A percentile compares a stretch with the other conserved stretches of the same genome.
These are phyloP conservation scores for Zootoca vivipara DNA, from an alignment of 2,113 vertebrate species.

Conservation along the genomic window DNA sequence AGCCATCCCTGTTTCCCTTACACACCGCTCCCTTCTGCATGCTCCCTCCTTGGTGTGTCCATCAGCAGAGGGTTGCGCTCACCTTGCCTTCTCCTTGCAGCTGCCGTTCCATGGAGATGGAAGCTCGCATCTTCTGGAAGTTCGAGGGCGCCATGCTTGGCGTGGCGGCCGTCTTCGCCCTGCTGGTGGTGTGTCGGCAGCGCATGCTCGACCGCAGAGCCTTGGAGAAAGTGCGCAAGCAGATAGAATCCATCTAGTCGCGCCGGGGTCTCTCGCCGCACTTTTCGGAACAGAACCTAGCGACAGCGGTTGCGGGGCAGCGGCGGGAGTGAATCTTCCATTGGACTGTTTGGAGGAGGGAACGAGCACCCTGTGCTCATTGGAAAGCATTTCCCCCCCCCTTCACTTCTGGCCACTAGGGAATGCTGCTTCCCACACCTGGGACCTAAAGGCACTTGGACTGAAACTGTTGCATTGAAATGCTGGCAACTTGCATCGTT, in stretches of 20 bases:
- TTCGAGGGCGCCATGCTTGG: slow-evolving; percentile 78
- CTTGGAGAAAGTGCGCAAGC: slow-evolving; percentile 85
- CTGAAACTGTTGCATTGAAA: not conserved
- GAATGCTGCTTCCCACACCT: accelerated
- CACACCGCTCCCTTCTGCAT: no score
- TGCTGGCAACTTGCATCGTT: not conserved
- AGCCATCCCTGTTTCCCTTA: no score
- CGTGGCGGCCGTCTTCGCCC: slow-evolving; percentile 73
- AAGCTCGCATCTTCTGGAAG: slow-evolving; percentile 81
- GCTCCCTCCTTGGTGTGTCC: not conserved
- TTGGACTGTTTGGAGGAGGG: not conserved
- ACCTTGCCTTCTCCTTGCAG: slow-evolving; percentile 53
- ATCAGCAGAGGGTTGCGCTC: not conserved
- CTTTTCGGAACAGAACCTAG: not conserved
- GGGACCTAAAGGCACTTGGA: accelerated
- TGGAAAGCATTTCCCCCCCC: not conserved
- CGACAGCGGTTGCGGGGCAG: not conserved
- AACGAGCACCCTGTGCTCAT: accelerated
- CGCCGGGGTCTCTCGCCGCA: accelerated
- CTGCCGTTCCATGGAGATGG: slow-evolving; percentile 79
- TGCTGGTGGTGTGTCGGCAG: slow-evolving; percentile 80
- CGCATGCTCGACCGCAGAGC: slow-evolving; percentile 81
- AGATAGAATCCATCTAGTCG: slow-evolving; percentile 84
- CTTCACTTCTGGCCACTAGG: not conserved
- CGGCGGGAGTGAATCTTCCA: no score